phyloP scores from a whole-genome alignment of 92 coral and sea anemone genomes.

The Porites evermanni region DNA sequence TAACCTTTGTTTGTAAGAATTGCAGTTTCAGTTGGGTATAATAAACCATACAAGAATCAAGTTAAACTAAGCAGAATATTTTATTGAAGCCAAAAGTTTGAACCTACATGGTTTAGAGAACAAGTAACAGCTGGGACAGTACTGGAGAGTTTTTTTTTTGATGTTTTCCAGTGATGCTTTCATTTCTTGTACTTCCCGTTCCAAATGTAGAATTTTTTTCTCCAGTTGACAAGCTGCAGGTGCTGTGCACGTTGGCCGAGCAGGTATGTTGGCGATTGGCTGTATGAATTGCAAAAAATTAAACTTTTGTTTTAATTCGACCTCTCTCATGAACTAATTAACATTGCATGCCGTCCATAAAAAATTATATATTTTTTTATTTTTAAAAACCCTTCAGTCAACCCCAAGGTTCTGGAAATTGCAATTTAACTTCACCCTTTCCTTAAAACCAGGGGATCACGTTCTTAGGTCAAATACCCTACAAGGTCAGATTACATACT shows the following conservation, averaged over 20 bases:
- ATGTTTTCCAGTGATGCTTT: not conserved
- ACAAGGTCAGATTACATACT: not conserved
- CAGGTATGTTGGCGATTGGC: conserved; percentile 17
- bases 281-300: not conserved
- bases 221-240: not conserved
- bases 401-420: too few species aligned
- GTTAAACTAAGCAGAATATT: not conserved
- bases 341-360: not conserved
- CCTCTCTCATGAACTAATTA: conserved; percentile 5
- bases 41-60: not conserved
- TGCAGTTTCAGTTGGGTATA: not conserved
- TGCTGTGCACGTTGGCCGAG: not conserved
- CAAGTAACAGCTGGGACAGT: not conserved
- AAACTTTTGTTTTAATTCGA: not conserved
- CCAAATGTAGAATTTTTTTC: not conserved
- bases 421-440: too few species aligned
- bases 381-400: too few species aligned
- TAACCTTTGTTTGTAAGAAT: not conserved
- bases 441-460: too few species aligned
- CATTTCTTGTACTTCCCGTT: conserved; percentile 1
- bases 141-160: too few species aligned
- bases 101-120: conserved; percentile 2
- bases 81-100: not conserved
- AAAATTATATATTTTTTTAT: not conserved
- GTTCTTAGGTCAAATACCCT: too few species aligned